These are phyloP conservation scores for Iphiclides podalirius DNA, from an alignment of 2,888 invertebrate species.

Conservation along the genomic window DNA sequence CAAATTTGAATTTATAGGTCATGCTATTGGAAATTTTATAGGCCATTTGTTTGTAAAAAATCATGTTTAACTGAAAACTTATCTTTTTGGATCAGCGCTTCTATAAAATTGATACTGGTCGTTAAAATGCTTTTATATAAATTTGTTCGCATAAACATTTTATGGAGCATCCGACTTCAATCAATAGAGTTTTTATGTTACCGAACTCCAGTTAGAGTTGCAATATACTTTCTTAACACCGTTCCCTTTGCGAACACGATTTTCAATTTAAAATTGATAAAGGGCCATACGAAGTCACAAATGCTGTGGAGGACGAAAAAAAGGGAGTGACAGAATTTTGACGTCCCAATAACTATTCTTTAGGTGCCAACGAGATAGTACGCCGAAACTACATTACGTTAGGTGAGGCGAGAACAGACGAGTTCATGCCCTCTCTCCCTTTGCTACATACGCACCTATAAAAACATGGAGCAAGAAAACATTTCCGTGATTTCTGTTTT, in stretches of 20 bases:
- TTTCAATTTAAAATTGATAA: not conserved
- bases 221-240: no score
- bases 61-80: conserved; percentile 56
- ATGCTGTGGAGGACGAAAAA: not conserved
- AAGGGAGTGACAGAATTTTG: not conserved
- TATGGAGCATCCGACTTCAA: not conserved
- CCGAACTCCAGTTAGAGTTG: no score
- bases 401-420: conserved; percentile 31
- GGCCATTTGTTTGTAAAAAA: conserved; percentile 50
- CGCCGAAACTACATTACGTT: conserved; percentile 25
- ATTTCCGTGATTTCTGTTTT: not conserved
- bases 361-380: conserved; percentile 30
- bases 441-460: conserved; percentile 40
- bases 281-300: no score
- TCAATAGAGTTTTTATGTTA: not conserved
- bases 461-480: conserved; percentile 36
- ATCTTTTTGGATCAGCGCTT: conserved; percentile 25
- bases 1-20: conserved; percentile 30
- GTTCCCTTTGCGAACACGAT: no score
- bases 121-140: conserved; percentile 3
- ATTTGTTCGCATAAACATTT: not conserved
- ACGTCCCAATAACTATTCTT: not conserved
- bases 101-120: conserved; percentile 25
- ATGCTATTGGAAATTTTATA: conserved; percentile 59
- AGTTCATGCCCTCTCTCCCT: conserved; percentile 35